A percentile compares a stretch with the other conserved stretches of the same genome.
phyloP scores from a whole-genome alignment of 2,113 vertebrate species.

The Solenodon paradoxus region DNA sequence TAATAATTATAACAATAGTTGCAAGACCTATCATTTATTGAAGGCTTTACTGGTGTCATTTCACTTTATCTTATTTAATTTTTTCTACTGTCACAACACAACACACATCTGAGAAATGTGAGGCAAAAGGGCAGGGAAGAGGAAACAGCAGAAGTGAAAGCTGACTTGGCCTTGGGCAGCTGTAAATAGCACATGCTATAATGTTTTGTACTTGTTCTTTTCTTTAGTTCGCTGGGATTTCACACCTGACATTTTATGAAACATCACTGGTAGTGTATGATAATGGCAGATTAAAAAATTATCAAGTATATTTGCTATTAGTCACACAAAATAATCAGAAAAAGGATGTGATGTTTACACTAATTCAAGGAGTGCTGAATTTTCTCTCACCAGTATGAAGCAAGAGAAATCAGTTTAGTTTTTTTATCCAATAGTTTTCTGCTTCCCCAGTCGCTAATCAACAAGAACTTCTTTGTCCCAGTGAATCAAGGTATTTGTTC shows the following conservation, averaged over 20 bases:
- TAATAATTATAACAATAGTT: not conserved
- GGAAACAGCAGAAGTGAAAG: not conserved
- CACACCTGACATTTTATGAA: not conserved
- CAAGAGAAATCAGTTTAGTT: not conserved
- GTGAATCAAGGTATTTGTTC: not conserved
- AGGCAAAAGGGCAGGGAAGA: not conserved
- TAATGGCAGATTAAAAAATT: not conserved
- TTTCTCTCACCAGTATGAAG: not conserved
- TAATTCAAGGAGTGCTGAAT: not conserved
- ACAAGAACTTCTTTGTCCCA: not conserved
- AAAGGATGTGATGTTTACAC: not conserved
- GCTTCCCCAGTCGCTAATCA: not conserved
- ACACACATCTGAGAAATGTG: not conserved
- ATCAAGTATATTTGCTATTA: not conserved
- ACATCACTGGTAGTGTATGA: not conserved
- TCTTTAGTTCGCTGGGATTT: slow-evolving; percentile 28
- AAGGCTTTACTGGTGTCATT: not conserved
- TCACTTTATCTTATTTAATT: slow-evolving; percentile 24
- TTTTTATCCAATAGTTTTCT: not conserved
- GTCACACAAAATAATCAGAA: not conserved
- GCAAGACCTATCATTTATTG: not conserved
- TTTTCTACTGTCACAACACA: not conserved
- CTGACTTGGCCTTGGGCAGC: not conserved
- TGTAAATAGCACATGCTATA: not conserved
- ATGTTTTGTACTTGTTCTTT: not conserved